phyloP scores from a whole-genome alignment of 2,888 invertebrate genomes.

The Sacculina carcini region DNA sequence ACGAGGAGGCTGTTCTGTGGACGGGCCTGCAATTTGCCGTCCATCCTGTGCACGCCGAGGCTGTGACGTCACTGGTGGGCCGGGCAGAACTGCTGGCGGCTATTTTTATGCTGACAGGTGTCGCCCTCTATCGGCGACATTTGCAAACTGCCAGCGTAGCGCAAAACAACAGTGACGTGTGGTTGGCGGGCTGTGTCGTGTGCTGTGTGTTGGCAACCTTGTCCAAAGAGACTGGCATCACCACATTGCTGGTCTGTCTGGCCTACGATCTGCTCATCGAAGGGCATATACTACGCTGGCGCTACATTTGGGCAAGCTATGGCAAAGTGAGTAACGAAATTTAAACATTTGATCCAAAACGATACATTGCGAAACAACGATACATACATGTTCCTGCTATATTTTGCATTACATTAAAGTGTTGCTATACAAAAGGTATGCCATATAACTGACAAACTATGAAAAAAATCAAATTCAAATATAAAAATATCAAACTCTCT shows the following conservation, averaged over 20 bases:
- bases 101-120: conserved; percentile 62
- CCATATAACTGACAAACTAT: no score
- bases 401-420: no score
- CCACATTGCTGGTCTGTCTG: conserved; percentile 66
- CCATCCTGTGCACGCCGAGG: conserved; percentile 93
- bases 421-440: no score
- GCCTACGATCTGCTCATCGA: conserved; percentile 46
- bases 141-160: conserved; percentile 7
- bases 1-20: conserved; percentile 22
- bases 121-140: conserved; percentile 19
- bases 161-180: conserved; percentile 17
- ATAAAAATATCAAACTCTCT: no score
- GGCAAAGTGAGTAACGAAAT: no score
- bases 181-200: conserved; percentile 32
- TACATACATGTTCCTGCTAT: no score
- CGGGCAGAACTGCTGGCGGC: conserved; percentile 80
- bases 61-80: conserved; percentile 83
- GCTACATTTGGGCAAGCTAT: no score
- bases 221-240: conserved; percentile 85
- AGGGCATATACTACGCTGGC: no score
- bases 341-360: no score
- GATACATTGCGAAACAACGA: no score
- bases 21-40: conserved; percentile 70
- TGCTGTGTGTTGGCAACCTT: conserved; percentile 52
- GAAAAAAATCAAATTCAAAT: no score